A percentile compares a stretch with the other conserved stretches of the same genome.
Conservation (phyloP, 2,888 invertebrate species). For the Diaperis boleti region DNA sequence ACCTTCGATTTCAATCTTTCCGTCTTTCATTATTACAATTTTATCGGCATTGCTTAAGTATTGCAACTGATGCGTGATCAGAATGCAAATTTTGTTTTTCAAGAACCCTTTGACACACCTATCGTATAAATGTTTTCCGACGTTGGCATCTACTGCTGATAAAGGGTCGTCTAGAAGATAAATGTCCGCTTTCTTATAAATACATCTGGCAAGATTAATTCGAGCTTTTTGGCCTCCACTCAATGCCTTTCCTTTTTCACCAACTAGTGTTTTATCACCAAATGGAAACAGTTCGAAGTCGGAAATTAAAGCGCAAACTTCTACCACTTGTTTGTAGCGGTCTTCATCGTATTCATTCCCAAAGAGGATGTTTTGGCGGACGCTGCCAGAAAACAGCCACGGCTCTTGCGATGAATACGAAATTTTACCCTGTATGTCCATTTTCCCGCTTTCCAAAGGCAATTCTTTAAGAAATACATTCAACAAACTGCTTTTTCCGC, state of each 20-base stretch:
- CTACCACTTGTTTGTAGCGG: slow-evolving; percentile 73
- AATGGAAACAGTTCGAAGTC: slow-evolving; percentile 82
- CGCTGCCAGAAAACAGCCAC: slow-evolving; percentile 72
- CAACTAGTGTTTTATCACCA: slow-evolving; percentile 83
- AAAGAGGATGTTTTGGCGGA: slow-evolving; percentile 85
- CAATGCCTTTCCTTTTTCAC: slow-evolving; percentile 83
- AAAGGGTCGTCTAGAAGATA: slow-evolving; percentile 86
- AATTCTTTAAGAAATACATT: slow-evolving; percentile 67
- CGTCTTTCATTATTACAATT: slow-evolving; percentile 66
- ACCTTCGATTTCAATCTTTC: slow-evolving; percentile 66
- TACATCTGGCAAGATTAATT: slow-evolving; percentile 81
- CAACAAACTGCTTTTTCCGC: slow-evolving; percentile 73
- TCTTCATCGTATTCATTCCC: slow-evolving; percentile 73
- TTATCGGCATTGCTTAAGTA: slow-evolving; percentile 64
- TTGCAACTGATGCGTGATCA: slow-evolving; percentile 81
- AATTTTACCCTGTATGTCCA: slow-evolving; percentile 67
- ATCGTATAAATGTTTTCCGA: slow-evolving; percentile 80
- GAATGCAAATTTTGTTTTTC: slow-evolving; percentile 72
- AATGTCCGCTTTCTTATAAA: slow-evolving; percentile 83
- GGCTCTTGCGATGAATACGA: slow-evolving; percentile 75
- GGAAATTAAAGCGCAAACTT: slow-evolving; percentile 73
- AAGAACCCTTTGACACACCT: slow-evolving; percentile 76
- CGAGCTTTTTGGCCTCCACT: slow-evolving; percentile 90
- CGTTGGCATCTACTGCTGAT: slow-evolving; percentile 84
- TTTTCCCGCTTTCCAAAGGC: slow-evolving; percentile 63